Evolutionary conservation across 2,797 vertebrate genomes (phyloP).

Genomic region (Lacerta bilineata): DNA sequence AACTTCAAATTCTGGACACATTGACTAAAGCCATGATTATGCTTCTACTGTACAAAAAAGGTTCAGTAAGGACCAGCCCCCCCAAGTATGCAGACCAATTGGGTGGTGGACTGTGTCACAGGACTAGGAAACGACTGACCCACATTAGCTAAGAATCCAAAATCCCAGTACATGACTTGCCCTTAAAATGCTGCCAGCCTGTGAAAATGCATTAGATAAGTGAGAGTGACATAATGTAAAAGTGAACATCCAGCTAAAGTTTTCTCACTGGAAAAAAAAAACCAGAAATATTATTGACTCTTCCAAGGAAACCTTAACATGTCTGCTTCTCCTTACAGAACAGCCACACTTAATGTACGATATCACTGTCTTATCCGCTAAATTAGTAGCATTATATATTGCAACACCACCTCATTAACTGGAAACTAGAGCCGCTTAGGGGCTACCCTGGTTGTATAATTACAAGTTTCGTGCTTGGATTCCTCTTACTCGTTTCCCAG

Average conservation of each 20-base stretch:
- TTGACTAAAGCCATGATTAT: neutral
- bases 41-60: neutral
- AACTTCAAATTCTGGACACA: neutral
- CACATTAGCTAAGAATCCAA: constrained; percentile 1
- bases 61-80: neutral
- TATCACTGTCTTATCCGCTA: constrained; percentile 4
- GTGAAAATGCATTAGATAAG: constrained; percentile 27
- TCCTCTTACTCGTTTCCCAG: constrained; percentile 27
- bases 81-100: neutral
- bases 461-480: constrained; percentile 15
- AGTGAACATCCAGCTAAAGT: constrained; percentile 21
- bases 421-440: neutral
- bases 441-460: constrained; percentile 29
- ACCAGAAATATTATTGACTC: neutral
- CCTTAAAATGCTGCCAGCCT: constrained; percentile 9
- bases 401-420: constrained; percentile 32
- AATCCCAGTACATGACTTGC: neutral
- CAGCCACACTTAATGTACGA: constrained; percentile 4
- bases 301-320: neutral
- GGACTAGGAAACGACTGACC: constrained; percentile 9
- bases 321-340: constrained; percentile 18
- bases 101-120: neutral
- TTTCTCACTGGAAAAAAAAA: constrained; percentile 19
- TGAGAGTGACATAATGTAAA: neutral
- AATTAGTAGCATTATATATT: constrained; percentile 6